Percentiles rank a stretch among this genome's conserved stretches.
phyloP scores from a whole-genome alignment of 2,797 vertebrate genomes.

The Diplodus sargus region DNA sequence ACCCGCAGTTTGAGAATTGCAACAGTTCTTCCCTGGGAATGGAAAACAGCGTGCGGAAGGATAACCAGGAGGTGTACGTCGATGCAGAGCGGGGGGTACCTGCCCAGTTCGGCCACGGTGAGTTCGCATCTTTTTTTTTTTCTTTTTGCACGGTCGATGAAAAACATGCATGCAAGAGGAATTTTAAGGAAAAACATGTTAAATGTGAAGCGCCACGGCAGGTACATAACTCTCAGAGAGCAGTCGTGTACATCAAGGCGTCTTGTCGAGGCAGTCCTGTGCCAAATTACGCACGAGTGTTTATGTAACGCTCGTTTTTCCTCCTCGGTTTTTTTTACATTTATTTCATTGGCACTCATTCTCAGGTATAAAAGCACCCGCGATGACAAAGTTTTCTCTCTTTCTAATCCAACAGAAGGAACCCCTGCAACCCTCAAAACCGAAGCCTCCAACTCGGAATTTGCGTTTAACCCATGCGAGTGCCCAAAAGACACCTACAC shows the following conservation, averaged over 20 bases:
- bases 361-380: constrained; percentile 26
- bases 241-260: constrained; percentile 1
- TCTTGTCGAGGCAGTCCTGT: constrained; percentile 17
- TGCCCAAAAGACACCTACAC: constrained; percentile 85
- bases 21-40: constrained; percentile 86
- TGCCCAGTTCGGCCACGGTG: constrained; percentile 90
- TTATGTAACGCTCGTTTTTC: constrained; percentile 78
- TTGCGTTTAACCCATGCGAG: constrained; percentile 87
- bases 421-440: constrained; percentile 86
- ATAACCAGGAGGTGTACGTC: constrained; percentile 86
- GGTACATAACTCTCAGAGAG: constrained; percentile 7
- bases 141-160: constrained; percentile 48
- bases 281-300: constrained; percentile 69
- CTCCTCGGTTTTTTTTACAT: constrained; percentile 5
- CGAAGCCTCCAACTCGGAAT: constrained; percentile 87
- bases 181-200: background rate
- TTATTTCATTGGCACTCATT: constrained; percentile 39
- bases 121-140: constrained; percentile 69
- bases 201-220: background rate
- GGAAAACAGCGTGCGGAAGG: constrained; percentile 83
- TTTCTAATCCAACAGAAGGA: constrained; percentile 79
- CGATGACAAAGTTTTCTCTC: constrained; percentile 75
- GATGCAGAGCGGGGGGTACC: constrained; percentile 84
- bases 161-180: constrained; percentile 46
- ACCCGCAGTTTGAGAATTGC: constrained; percentile 90